Evolutionary conservation across 2,797 vertebrate genomes (phyloP).

Genomic region (Stomatorhinus walkeri): DNA sequence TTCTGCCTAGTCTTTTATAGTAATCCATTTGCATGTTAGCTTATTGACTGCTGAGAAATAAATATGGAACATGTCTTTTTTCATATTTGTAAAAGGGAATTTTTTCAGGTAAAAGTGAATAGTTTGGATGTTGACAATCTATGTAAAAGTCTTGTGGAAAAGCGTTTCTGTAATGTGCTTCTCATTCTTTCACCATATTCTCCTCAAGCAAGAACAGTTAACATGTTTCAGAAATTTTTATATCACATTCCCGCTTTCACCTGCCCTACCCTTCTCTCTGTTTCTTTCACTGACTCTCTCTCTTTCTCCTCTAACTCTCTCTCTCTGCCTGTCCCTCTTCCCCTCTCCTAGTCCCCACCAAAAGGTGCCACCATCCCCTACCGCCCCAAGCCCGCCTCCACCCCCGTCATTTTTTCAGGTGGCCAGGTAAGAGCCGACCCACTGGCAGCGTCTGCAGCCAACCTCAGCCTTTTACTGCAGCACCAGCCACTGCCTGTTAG

Average conservation of each 20-base stretch:
- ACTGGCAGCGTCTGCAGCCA: constrained; percentile 95
- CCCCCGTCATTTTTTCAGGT: constrained; percentile 99
- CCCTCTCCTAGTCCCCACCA: constrained; percentile 93
- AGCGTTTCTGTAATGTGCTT: neutral
- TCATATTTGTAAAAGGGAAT: neutral
- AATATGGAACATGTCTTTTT: neutral
- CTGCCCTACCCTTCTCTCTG: neutral
- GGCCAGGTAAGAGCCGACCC: constrained; percentile 99
- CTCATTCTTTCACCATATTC: neutral
- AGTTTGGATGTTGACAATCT: neutral
- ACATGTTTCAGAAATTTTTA: neutral
- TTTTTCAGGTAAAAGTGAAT: neutral
- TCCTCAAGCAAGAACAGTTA: neutral
- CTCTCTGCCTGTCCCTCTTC: constrained; percentile 65
- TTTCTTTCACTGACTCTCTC: neutral
- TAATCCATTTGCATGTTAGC: neutral
- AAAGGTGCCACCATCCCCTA: constrained; percentile 99
- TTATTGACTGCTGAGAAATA: neutral
- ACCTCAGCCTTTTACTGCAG: constrained; percentile 99
- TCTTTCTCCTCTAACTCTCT: constrained; percentile 64
- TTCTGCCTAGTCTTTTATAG: neutral
- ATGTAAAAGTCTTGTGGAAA: neutral
- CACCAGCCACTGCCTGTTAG: constrained; percentile 99
- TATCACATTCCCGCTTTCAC: neutral
- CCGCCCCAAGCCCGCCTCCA: constrained; percentile 99